Evolutionary conservation across 2,888 invertebrate genomes (phyloP), one percentile per base, ranked within the genome.

Genomic region (Polia nebulosa): DNA sequence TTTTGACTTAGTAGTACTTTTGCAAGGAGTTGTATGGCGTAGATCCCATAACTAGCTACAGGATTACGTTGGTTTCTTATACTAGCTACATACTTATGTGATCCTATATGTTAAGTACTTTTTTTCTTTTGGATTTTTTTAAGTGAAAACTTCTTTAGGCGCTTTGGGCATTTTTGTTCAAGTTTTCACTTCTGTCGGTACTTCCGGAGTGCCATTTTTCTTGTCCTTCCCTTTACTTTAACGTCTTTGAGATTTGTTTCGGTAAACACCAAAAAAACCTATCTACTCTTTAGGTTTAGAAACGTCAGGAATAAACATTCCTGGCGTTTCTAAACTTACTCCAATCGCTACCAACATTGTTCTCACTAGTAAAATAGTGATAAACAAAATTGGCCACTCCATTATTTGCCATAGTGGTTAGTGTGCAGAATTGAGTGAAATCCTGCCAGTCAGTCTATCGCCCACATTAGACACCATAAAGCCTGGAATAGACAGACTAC

Each of bases 1-100:
- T 70, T 63, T 51, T 25, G 22, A 75, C 45, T 60, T 60, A 20
- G 27, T 51, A 27, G 53, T 49, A 17, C 67, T 55, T 36, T 52
- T 45, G 44, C 44, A 32, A 7, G 15, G 9, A 3, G 11, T 45
- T 66, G 11, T 71, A 36, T 29, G 7, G 11, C 34, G 32, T 25
- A 47, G 20, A 17, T n/a, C 7, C 39, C 39, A 22, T 51, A 41
- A 15, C n/a, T 51, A 36, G 8, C 34, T 36, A 15, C 17, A 32
- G 7, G 2, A 45, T 32, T 29, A 44, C 15, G 17, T 9, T 36
- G 22, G 20, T 36, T 17, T 44, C 17, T 13, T 45, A 6, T 15
- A 9, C 25, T 27, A 27, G 17, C 4, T 27, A n/a, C n/a, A n/a
- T n/a, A n/a, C n/a, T n/a, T n/a, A n/a, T 9, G 27, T n/a, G 8